phyloP scores from a whole-genome alignment of 2,888 invertebrate genomes.

The Drosophila quinaria region DNA sequence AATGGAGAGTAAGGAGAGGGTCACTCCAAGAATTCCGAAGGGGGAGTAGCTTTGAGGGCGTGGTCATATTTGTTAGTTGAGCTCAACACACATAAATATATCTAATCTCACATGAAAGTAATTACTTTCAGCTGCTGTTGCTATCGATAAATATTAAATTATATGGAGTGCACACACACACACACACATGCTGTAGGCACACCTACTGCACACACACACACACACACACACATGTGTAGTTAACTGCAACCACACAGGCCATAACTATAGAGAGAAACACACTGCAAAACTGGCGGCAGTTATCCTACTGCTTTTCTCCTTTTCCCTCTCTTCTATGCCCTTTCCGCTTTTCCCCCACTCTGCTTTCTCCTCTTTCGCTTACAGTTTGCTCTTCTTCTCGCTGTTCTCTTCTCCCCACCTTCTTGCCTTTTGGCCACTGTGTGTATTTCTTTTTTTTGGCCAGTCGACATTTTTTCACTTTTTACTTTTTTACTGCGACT shows the following conservation, averaged over 20 bases:
- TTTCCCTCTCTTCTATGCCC: not conserved
- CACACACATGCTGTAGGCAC: conserved; percentile 10
- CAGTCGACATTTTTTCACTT: conserved; percentile 68
- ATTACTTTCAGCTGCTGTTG: conserved; percentile 80
- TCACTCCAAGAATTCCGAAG: not conserved
- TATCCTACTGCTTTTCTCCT: conserved; percentile 10
- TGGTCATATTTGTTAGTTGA: conserved; percentile 45
- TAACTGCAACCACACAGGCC: conserved; percentile 21
- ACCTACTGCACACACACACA: conserved; percentile 28
- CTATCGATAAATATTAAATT: conserved; percentile 80
- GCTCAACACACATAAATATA: conserved; percentile 68
- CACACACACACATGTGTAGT: conserved; percentile 9
- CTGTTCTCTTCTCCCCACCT: conserved; percentile 9
- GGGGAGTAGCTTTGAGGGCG: conserved; percentile 15
- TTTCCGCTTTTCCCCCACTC: not conserved
- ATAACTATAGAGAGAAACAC: conserved; percentile 23
- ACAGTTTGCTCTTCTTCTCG: not conserved
- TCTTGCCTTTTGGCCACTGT: conserved; percentile 44
- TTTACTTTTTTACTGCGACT: conserved; percentile 67
- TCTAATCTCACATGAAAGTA: conserved; percentile 79
- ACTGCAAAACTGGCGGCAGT: conserved; percentile 24
- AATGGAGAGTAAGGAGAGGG: not conserved
- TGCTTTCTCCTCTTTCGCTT: not conserved
- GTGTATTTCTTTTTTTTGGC: conserved; percentile 44
- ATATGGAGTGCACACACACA: conserved; percentile 73